phyloP scores from a whole-genome alignment of 2,797 vertebrate species.

The Nannoperca obscura region DNA sequence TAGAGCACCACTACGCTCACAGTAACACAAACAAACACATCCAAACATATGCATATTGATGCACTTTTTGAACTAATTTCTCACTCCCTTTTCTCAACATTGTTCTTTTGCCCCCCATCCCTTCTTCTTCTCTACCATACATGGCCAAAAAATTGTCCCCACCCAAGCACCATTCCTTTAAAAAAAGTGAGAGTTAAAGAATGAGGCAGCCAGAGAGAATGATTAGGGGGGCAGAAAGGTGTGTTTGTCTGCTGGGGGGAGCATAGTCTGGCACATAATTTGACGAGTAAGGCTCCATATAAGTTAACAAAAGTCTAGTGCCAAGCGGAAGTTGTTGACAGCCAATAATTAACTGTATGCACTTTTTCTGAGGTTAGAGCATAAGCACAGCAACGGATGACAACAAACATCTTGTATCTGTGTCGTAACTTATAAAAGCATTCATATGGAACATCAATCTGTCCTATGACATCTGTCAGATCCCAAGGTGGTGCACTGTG shows the following conservation, averaged over 20 bases:
- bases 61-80: slow-evolving; percentile 43
- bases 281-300: slow-evolving; percentile 59
- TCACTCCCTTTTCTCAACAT: background rate
- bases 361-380: slow-evolving; percentile 33
- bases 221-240: slow-evolving; percentile 14
- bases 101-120: background rate
- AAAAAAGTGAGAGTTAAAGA: slow-evolving; percentile 1
- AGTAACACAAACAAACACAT: slow-evolving; percentile 58
- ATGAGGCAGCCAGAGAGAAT: background rate
- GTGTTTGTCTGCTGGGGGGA: slow-evolving; percentile 18
- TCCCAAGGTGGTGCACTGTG: slow-evolving; percentile 48
- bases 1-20: slow-evolving; percentile 53
- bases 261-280: slow-evolving; percentile 29
- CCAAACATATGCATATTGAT: slow-evolving; percentile 51
- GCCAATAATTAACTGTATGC: slow-evolving; percentile 51
- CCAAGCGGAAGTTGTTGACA: slow-evolving; percentile 54
- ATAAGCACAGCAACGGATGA: slow-evolving; percentile 44
- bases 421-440: slow-evolving; percentile 51
- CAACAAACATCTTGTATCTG: slow-evolving; percentile 53
- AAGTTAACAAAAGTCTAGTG: slow-evolving; percentile 54
- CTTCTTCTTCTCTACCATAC: slow-evolving; percentile 12
- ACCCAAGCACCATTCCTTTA: background rate
- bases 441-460: slow-evolving; percentile 59
- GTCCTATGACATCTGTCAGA: slow-evolving; percentile 64
- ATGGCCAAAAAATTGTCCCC: slow-evolving; percentile 18